Percentiles rank a stretch among this genome's conserved stretches.
phyloP scores from a whole-genome alignment of 2,113 vertebrate species.

The Tautogolabrus adspersus region DNA sequence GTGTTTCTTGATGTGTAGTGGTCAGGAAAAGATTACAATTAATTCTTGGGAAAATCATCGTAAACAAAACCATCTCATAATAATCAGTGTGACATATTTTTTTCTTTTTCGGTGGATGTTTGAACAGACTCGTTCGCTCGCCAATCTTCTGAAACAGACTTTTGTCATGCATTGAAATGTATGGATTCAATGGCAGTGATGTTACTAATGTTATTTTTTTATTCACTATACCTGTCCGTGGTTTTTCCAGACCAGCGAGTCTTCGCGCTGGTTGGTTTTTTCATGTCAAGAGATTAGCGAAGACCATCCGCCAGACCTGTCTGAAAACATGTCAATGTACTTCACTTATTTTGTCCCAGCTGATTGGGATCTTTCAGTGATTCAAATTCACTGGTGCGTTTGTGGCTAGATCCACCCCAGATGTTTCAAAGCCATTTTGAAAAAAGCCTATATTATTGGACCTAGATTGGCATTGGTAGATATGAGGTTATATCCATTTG shows the following conservation, averaged over 20 bases:
- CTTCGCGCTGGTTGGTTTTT: constrained; percentile 49
- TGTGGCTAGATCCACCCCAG: constrained; percentile 34
- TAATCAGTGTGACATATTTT: constrained; percentile 37
- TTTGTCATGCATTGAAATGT: constrained; percentile 47
- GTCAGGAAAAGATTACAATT: constrained; percentile 62
- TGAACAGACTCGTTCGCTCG: not conserved
- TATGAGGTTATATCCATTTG: constrained; percentile 44
- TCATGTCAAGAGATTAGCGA: constrained; percentile 40
- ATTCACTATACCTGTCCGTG: constrained; percentile 44
- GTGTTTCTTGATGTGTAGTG: constrained; percentile 77
- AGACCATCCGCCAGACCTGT: constrained; percentile 31
- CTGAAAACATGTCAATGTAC: constrained; percentile 10
- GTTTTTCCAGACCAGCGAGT: constrained; percentile 47
- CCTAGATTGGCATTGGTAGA: constrained; percentile 56
- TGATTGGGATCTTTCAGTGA: constrained; percentile 15
- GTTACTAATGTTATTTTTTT: constrained; percentile 59
- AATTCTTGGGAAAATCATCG: constrained; percentile 37
- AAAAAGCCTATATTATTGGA: constrained; percentile 58
- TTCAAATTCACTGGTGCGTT: constrained; percentile 9
- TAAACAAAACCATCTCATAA: constrained; percentile 51
- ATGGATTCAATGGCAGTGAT: constrained; percentile 55
- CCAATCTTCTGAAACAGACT: constrained; percentile 29
- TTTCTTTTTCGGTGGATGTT: not conserved
- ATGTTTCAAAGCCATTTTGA: constrained; percentile 53
- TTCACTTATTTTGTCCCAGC: constrained; percentile 31